Evolutionary conservation across 2,113 vertebrate genomes (phyloP).

Genomic region (Corynorhinus townsendii): DNA sequence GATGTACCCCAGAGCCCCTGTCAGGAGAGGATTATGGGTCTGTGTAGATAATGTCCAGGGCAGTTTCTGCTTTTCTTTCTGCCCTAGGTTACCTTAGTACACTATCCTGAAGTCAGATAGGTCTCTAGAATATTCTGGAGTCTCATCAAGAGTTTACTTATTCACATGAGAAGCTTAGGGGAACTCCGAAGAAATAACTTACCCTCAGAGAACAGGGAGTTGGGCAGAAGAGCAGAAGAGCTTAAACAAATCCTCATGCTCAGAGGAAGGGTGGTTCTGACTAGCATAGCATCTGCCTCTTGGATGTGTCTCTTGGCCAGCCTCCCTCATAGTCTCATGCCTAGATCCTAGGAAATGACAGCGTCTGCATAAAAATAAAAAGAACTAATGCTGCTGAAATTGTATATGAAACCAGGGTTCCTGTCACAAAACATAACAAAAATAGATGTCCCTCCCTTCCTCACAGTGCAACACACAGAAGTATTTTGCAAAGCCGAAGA

Average conservation of each 20-base stretch:
- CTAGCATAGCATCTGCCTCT: neutral
- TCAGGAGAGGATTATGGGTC: neutral
- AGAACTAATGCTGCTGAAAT: slow-evolving; percentile 24
- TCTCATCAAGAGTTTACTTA: neutral
- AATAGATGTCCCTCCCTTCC: neutral
- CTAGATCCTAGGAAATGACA: slow-evolving; percentile 30
- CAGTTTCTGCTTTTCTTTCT: neutral
- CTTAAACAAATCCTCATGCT: neutral
- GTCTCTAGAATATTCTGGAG: neutral
- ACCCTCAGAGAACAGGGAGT: neutral
- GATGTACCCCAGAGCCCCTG: no score
- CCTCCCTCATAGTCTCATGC: neutral
- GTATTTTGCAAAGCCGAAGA: neutral
- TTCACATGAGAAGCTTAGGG: neutral
- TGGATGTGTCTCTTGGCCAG: slow-evolving; percentile 8
- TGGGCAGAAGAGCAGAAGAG: neutral
- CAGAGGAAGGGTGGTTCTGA: neutral
- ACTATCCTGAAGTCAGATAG: neutral
- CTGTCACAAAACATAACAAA: neutral
- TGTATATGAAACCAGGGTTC: neutral
- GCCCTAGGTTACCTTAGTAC: neutral
- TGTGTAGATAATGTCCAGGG: neutral
- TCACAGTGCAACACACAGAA: neutral
- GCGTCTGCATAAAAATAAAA: neutral
- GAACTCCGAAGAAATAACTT: neutral